These are phyloP conservation scores for Rhyacichthys aspro DNA, from an alignment of 2,797 vertebrate species.

Conservation along the genomic window DNA sequence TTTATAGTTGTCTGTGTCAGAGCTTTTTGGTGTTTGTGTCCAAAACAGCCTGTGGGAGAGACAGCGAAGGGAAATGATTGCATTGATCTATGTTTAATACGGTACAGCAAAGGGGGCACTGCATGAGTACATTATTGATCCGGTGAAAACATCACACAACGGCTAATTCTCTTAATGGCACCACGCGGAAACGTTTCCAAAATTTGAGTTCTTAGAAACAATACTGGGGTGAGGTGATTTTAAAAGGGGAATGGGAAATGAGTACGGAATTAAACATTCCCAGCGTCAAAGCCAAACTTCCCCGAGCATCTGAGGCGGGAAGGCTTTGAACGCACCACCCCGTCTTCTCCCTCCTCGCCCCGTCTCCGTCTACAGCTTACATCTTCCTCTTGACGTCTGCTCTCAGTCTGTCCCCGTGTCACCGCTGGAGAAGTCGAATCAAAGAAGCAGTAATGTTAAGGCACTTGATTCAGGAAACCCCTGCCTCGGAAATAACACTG, in stretches of 20 bases:
- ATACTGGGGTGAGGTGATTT: too few relatives aligned
- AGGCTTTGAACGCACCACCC: not conserved
- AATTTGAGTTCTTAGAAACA: too few relatives aligned
- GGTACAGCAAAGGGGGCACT: not conserved
- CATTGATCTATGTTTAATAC: constrained; percentile 21
- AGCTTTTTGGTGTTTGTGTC: too few relatives aligned
- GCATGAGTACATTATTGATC: constrained; percentile 11
- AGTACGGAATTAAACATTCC: constrained; percentile 26
- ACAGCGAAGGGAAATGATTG: not conserved
- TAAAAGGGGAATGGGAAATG: too few relatives aligned
- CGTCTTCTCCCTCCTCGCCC: constrained; percentile 4
- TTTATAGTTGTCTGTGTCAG: too few relatives aligned
- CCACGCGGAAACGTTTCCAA: not conserved
- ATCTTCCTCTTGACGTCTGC: constrained; percentile 4
- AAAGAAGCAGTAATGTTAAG: constrained; percentile 16
- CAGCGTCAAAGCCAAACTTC: constrained; percentile 36
- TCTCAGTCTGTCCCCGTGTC: constrained; percentile 7
- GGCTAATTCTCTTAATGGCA: not conserved
- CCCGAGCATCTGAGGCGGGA: not conserved
- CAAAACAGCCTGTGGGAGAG: too few relatives aligned
- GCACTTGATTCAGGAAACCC: not conserved
- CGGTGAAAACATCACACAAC: constrained; percentile 1
- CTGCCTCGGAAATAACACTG: not conserved
- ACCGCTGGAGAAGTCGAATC: constrained; percentile 21
- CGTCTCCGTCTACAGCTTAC: not conserved